Conservation (phyloP, 2,113 vertebrate species). For the Rhinoderma darwinii region DNA sequence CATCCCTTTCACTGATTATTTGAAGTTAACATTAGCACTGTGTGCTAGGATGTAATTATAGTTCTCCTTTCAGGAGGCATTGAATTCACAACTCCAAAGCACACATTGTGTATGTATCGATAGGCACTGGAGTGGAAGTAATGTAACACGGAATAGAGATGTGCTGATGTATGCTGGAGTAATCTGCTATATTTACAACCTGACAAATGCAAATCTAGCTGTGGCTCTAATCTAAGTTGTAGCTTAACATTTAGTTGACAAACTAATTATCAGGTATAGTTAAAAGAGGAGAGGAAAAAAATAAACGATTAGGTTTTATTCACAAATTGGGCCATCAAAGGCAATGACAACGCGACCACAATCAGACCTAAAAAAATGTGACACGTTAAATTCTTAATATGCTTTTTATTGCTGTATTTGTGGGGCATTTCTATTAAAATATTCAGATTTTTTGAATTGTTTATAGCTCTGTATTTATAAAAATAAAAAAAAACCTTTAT, state of each 20-base stretch:
- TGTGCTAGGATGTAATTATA: conserved; percentile 38
- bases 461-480: too few species aligned
- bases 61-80: conserved; percentile 14
- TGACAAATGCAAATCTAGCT: conserved; percentile 38
- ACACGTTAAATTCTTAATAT: background rate
- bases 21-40: conserved; percentile 21
- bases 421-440: background rate
- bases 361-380: background rate
- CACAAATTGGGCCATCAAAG: background rate
- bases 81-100: background rate
- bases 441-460: too few species aligned
- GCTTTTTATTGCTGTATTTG: background rate
- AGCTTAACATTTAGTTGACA: conserved; percentile 20
- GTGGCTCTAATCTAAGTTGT: background rate
- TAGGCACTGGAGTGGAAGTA: conserved; percentile 15
- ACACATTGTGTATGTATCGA: conserved; percentile 10
- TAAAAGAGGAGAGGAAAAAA: background rate
- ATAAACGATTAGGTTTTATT: background rate
- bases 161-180: conserved; percentile 6
- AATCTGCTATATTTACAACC: conserved; percentile 19
- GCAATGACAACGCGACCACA: background rate
- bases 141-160: conserved; percentile 10
- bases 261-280: conserved; percentile 16
- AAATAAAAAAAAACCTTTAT: too few species aligned
- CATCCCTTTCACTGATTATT: conserved; percentile 14